Base-by-base conservation (phyloP, 2,113 vertebrate species). In the Anthoscopus minutus region DNA sequence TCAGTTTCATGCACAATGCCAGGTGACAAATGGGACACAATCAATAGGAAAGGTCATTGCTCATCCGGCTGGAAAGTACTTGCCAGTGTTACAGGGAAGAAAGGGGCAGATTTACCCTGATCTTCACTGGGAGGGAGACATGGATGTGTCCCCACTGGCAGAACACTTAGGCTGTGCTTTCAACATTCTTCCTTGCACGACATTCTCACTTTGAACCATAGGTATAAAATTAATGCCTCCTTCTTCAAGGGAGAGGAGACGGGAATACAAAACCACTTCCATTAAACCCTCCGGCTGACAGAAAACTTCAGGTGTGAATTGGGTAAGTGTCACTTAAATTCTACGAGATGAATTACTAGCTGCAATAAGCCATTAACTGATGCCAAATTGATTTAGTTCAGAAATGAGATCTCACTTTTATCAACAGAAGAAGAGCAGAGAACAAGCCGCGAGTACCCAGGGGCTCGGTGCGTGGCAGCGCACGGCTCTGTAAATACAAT, bases 41-140 rank as follows among this genome's bases (percentile, higher is more conserved):
- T 94, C 95, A 92, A 84, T 81, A 81, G 93, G 82, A 95, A 73
- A 94, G 72, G 88, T 93, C 85, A 56, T 80, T 73, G 74, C 82
- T 82, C 79, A 86, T 62, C 47, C 33, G 1, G 23, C 73, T 45
- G 66, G 85, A 88, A 94, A 94, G 81, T 58, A 58, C 73, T 62
- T 3, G 0, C 58, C 47, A 23, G 47, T 24, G 67, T 67, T 91
- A 72, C 48, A 65, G 71, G 86, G 72, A 67, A 92, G 84, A 86
- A 92, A 3, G 57, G 71, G 60, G 18, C 72, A 89, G 47, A 62
- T 86, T 50, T 88, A 48, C 60, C 48, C 60, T 27, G 0, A 5
- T 73, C 71, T 61, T 72, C 12, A 1, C 71, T 18, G 42, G 6
- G 17, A 24, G n/a, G 28, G 11, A 67, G 28, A 44, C 25, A 28